These are phyloP conservation scores for Capricornis sumatraensis DNA, from an alignment of 2,113 vertebrate genomes.

Conservation along the genomic window DNA sequence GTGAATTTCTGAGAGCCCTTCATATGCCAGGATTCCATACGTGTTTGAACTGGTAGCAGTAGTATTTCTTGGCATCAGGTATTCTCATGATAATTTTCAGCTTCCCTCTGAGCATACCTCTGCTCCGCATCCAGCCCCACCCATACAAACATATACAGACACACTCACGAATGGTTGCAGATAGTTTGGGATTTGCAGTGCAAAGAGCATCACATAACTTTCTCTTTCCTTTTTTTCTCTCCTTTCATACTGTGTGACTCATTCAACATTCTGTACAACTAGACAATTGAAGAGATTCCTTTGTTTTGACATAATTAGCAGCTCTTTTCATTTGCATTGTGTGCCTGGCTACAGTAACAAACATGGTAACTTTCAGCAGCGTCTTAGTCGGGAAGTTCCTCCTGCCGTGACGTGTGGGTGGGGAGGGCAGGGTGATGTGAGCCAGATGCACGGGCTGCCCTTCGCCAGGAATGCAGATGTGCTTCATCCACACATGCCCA, in stretches of 20 bases:
- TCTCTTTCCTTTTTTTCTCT: neutral
- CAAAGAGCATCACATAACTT: neutral
- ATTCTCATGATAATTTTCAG: neutral
- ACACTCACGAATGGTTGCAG: neutral
- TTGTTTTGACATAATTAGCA: conserved; percentile 68
- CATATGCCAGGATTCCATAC: neutral
- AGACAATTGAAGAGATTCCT: conserved; percentile 64
- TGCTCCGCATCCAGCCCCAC: neutral
- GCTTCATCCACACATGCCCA: conserved; percentile 71
- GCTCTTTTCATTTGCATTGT: conserved; percentile 62
- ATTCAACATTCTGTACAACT: conserved; percentile 54
- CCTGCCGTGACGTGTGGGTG: conserved; percentile 72
- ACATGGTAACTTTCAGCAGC: conserved; percentile 77
- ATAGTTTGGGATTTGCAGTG: neutral
- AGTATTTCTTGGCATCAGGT: neutral
- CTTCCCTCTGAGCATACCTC: neutral
- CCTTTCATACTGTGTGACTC: neutral
- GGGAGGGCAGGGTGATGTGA: conserved; percentile 74
- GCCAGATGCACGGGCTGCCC: conserved; percentile 75
- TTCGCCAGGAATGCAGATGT: conserved; percentile 68
- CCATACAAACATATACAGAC: neutral
- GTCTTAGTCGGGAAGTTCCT: conserved; percentile 81
- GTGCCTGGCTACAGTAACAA: conserved; percentile 63
- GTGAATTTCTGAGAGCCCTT: neutral
- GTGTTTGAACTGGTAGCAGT: neutral